A percentile compares a stretch with the other conserved stretches of the same genome.
Evolutionary conservation across 2,888 invertebrate species (phyloP).

Genomic region (Camptogramma bilineatum): DNA sequence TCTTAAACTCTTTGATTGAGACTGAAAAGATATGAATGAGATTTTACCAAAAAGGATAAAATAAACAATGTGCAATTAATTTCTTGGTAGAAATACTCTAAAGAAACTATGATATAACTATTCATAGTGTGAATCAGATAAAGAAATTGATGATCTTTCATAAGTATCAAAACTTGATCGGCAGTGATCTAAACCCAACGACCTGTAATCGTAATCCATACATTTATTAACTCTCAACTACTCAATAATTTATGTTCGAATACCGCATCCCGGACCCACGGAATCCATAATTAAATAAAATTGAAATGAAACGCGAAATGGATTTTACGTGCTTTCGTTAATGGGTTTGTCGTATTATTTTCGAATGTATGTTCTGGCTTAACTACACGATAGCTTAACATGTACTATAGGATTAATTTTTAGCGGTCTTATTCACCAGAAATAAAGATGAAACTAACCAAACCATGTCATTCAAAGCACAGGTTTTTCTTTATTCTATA

Average conservation of each 20-base stretch:
- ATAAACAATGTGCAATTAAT: no score
- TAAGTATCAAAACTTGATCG: no score
- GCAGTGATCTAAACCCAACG: background rate
- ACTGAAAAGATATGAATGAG: no score
- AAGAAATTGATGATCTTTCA: no score
- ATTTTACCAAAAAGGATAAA: no score
- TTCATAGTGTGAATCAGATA: background rate
- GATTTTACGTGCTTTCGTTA: conserved; percentile 85
- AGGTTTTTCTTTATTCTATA: no score
- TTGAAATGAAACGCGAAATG: conserved; percentile 84
- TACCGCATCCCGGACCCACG: conserved; percentile 50
- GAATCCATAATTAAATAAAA: conserved; percentile 84
- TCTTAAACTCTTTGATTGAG: no score
- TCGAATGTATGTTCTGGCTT: conserved; percentile 72
- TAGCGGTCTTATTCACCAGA: background rate
- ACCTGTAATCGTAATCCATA: background rate
- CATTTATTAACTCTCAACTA: conserved; percentile 30
- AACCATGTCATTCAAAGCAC: no score
- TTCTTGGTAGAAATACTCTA: no score
- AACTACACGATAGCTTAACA: conserved; percentile 28
- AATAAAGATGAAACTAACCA: no score
- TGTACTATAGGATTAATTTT: no score
- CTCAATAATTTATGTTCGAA: conserved; percentile 37
- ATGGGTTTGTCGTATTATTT: conserved; percentile 81
- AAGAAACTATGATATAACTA: no score